These are phyloP conservation scores for Oryzias dopingdopingensis DNA, from an alignment of 2,797 vertebrate genomes.

Conservation along the genomic window DNA sequence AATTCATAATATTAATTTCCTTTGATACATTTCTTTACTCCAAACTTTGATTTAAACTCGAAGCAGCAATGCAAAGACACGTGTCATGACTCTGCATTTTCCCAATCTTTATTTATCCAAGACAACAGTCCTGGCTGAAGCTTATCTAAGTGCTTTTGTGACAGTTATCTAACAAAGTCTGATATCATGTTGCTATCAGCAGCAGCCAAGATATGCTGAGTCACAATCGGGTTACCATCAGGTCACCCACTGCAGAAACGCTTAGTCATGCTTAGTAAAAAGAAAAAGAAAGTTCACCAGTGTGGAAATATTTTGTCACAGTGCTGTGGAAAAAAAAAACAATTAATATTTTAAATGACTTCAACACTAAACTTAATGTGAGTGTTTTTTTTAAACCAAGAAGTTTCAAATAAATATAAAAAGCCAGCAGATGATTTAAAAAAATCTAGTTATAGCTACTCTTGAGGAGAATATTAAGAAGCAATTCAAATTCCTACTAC, in stretches of 20 bases:
- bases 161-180: not conserved
- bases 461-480: too few species aligned
- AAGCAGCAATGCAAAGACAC: not conserved
- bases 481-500: too few species aligned
- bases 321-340: too few species aligned
- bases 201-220: not conserved
- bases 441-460: too few species aligned
- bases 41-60: not conserved
- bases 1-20: too few species aligned
- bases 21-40: not conserved
- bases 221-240: not conserved
- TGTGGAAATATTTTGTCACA: too few species aligned
- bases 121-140: not conserved
- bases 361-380: not conserved
- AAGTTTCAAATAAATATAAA: not conserved
- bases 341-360: not conserved
- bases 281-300: too few species aligned
- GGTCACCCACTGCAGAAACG: not conserved
- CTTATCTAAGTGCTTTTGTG: not conserved
- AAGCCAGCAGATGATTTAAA: too few species aligned
- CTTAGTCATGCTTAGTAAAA: too few species aligned
- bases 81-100: conserved; percentile 2
- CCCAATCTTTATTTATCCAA: not conserved
- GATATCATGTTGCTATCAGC: not conserved
- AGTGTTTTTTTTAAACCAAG: not conserved